Evolutionary conservation across 37 sponge, comb jelly and placozoan species (phyloP).

Genomic region (Chondrosia reniformis): DNA sequence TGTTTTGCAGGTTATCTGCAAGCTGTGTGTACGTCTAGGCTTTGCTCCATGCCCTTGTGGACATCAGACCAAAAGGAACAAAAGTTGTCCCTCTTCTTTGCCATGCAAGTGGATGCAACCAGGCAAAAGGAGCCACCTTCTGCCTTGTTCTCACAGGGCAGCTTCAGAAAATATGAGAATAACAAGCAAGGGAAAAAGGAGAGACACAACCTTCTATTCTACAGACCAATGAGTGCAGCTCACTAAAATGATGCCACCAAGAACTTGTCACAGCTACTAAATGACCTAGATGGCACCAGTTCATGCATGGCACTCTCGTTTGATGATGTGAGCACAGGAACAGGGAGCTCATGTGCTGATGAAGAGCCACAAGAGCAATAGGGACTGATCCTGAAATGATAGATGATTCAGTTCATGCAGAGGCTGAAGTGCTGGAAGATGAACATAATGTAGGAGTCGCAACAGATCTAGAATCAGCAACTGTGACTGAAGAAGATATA

Average conservation of each 20-base stretch:
- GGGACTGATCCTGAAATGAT: not conserved
- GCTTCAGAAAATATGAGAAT: not conserved
- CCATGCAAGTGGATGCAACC: not conserved
- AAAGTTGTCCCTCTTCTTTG: not conserved
- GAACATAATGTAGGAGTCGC: too few species aligned
- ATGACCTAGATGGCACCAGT: not conserved
- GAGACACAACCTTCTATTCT: not conserved
- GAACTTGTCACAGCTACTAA: not conserved
- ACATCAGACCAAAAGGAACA: slow-evolving; percentile 3
- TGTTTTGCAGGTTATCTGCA: not conserved
- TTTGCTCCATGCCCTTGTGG: slow-evolving; percentile 1
- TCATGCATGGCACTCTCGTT: not conserved
- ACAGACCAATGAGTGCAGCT: not conserved
- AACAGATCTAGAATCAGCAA: too few species aligned
- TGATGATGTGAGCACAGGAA: not conserved
- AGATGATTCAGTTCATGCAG: not conserved
- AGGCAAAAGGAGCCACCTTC: not conserved
- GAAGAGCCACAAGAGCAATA: not conserved
- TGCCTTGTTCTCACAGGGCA: not conserved
- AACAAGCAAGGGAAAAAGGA: not conserved
- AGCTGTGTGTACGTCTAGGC: not conserved
- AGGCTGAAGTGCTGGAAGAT: not conserved
- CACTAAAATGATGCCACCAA: not conserved
- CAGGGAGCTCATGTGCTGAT: not conserved
- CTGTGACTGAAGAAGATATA: too few species aligned